Conservation (phyloP, 2,888 invertebrate genomes). For the Caenorhabditis macrosperma region DNA sequence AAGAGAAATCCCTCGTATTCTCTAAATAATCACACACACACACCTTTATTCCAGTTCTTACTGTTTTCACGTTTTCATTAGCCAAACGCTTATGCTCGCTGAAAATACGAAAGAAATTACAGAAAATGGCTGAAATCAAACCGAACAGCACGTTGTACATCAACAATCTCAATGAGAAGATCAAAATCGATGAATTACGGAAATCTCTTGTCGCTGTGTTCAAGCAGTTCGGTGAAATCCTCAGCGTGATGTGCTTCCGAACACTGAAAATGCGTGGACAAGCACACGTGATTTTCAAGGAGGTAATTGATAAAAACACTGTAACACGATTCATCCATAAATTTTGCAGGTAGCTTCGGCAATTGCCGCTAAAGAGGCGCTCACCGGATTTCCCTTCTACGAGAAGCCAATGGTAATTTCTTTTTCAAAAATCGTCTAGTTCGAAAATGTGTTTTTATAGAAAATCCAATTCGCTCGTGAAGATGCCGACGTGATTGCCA, state of each 20-base stretch:
- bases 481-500: conserved; percentile 96
- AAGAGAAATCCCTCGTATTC: too few species aligned
- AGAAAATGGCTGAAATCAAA: conserved; percentile 69
- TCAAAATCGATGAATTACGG: conserved; percentile 86
- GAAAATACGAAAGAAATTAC: neutral
- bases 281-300: conserved; percentile 78
- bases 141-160: conserved; percentile 99
- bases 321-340: too few species aligned
- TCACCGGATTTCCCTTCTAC: conserved; percentile 99
- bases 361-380: conserved; percentile 94
- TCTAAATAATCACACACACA: too few species aligned
- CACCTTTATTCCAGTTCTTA: neutral
- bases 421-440: neutral
- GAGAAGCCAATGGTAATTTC: conserved; percentile 92
- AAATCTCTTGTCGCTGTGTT: conserved; percentile 98
- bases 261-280: conserved; percentile 98
- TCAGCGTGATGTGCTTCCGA: conserved; percentile 96
- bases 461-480: conserved; percentile 94
- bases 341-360: conserved; percentile 89
- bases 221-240: conserved; percentile 97
- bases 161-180: conserved; percentile 96
- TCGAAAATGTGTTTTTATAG: conserved; percentile 82
- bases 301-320: too few species aligned
- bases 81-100: too few species aligned
- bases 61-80: conserved; percentile 6